Percentiles rank a stretch among this genome's conserved stretches.
Evolutionary conservation across 2,888 invertebrate species (phyloP).

Genomic region (Heliconius sara): DNA sequence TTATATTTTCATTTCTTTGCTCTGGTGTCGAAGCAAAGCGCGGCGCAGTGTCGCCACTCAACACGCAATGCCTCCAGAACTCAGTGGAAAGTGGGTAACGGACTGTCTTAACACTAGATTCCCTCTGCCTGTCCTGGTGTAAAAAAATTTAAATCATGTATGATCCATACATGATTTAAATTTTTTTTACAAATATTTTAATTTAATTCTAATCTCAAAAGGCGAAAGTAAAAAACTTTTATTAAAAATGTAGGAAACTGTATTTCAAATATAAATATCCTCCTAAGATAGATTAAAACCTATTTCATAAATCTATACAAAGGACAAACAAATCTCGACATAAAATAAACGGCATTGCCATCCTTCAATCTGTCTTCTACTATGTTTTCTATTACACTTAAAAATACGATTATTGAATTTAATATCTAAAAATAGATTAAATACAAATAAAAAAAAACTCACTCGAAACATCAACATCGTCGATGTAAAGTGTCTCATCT

Average conservation of each 20-base stretch:
- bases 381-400: neutral
- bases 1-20: too few relatives aligned
- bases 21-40: too few relatives aligned
- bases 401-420: neutral
- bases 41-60: too few relatives aligned
- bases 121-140: too few relatives aligned
- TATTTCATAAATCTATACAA: neutral
- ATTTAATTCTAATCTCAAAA: too few relatives aligned
- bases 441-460: slow-evolving; percentile 53
- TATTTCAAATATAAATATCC: neutral
- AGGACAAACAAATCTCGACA: neutral
- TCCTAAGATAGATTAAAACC: neutral
- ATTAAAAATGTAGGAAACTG: too few relatives aligned
- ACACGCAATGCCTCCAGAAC: too few relatives aligned
- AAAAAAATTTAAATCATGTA: too few relatives aligned
- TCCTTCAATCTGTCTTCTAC: neutral
- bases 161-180: too few relatives aligned
- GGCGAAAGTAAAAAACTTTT: too few relatives aligned
- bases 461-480: slow-evolving; percentile 75
- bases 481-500: slow-evolving; percentile 72
- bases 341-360: neutral
- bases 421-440: neutral
- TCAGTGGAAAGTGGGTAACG: too few relatives aligned
- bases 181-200: neutral
- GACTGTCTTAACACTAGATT: too few relatives aligned